Evolutionary conservation across 2,113 vertebrate species (phyloP), one percentile per base, ranked within the genome.

Genomic region (Polypterus senegalus): DNA sequence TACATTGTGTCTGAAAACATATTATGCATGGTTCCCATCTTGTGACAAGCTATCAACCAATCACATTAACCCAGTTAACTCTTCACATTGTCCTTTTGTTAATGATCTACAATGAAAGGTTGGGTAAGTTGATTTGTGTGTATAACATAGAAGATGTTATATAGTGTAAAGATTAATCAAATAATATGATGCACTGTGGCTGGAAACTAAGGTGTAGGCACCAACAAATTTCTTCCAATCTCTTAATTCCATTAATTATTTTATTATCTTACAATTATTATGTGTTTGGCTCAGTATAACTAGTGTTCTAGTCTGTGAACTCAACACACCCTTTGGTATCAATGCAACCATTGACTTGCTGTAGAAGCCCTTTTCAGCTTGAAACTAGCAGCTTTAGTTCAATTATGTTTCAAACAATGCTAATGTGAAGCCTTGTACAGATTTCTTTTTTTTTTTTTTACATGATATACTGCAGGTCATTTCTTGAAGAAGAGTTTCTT

Each of bases 281-380:
- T 1, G 1, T 57, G 47, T 62, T 71, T 67, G 74, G 71, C 67
- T 77, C 66, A 68, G 61, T 70, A 62, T 72, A 59, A 65, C 75
- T 67, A 73, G 57, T 66, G 57, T 66, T 68, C 69, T 74, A 73
- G 63, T 62, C 69, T 69, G 66, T 63, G 72, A 75, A 73, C 62
- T 64, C 27, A 54, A 59, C 70, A 75, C 65, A 70, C 81, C 80
- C 71, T 79, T 82, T 79, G 76, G 73, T 77, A 66, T 81, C 61
- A 76, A 64, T 71, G 70, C 70, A 69, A 62, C 58, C 49, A 70
- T 58, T 44, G 49, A 63, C 8, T 55, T 61, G 44, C 55, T 54
- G 51, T 44, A 56, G 47, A 54, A 61, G 59, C 59, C 54, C 56
- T 48, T 11, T 11, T 59, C 59, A 47, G 59, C 59, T 63, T 61